Evolutionary conservation across 2,888 invertebrate genomes (phyloP), one percentile per base, ranked within the genome.

Genomic region (Acanthococcus lagerstroemiae): DNA sequence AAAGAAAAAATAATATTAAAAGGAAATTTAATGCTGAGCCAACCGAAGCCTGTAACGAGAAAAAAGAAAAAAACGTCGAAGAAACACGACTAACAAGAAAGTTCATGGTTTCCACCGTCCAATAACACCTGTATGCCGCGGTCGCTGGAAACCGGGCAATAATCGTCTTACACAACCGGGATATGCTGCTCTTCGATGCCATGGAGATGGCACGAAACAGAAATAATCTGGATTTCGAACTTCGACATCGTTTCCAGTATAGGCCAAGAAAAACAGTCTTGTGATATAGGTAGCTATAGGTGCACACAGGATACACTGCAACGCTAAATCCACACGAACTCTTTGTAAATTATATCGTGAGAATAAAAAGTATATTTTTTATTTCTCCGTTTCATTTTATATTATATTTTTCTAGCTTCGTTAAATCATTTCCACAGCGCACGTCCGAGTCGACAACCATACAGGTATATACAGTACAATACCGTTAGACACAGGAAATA

Each of bases 211-310:
- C 48, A 60, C 60, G 26, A 48, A 60, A 60, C 46, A 50, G 24
- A 58, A 60, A 48, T 48, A 60, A 60, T 60, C 60, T 60, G 60
- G 60, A 60, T 60, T 60, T 60, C 27, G 60, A 60, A 60, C 60
- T 60, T 60, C 27, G 27, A 60, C 45, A 45, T 25, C 17, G 27
- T n/a, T 48, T 48, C 48, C 25, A 45, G 46, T 45, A n/a, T n/a
- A n/a, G n/a, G n/a, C n/a, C n/a, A n/a, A n/a, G n/a, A n/a, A n/a
- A n/a, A n/a, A n/a, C n/a, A n/a, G n/a, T n/a, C n/a, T n/a, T n/a
- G n/a, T n/a, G n/a, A n/a, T n/a, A n/a, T n/a, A n/a, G n/a, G n/a
- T n/a, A n/a, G n/a, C n/a, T n/a, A n/a, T n/a, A n/a, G n/a, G n/a
- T n/a, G n/a, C n/a, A n/a, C n/a, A n/a, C n/a, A n/a, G n/a, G n/a